phyloP scores from a whole-genome alignment of 2,113 vertebrate species.

The Spheniscus mendiculus region DNA sequence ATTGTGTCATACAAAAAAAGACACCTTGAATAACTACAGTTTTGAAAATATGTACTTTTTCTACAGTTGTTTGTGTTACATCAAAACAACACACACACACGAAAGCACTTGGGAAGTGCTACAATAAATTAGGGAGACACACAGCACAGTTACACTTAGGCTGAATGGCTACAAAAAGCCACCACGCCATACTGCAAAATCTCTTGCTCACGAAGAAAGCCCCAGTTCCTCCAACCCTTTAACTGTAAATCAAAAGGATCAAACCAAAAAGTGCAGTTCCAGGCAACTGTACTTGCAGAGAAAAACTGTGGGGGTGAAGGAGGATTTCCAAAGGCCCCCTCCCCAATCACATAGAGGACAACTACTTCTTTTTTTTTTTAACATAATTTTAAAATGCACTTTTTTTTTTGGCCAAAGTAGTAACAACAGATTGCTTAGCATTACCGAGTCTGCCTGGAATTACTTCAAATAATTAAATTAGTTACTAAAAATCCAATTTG shows the following conservation, averaged over 20 bases:
- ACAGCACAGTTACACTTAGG: background rate
- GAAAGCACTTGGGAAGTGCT: background rate
- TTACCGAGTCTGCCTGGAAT: background rate
- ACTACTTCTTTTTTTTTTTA: background rate
- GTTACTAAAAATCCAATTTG: background rate
- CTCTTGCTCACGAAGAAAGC: background rate
- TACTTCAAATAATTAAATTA: background rate
- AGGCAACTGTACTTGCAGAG: background rate
- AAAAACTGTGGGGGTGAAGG: background rate
- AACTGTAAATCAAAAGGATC: background rate
- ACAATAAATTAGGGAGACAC: background rate
- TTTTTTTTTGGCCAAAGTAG: background rate
- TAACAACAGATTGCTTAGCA: background rate
- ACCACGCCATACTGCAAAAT: background rate
- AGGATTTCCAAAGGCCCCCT: background rate
- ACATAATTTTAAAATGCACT: background rate
- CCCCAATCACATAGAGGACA: background rate
- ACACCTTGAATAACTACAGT: background rate
- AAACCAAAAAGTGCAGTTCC: background rate
- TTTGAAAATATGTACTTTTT: background rate
- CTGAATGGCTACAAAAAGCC: background rate
- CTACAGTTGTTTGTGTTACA: background rate
- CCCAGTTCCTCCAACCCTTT: background rate
- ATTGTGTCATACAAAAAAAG: background rate
- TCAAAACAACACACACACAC: background rate